Evolutionary conservation across 37 sponge, comb jelly and placozoan genomes (phyloP).

Genomic region (Corticium candelabrum): DNA sequence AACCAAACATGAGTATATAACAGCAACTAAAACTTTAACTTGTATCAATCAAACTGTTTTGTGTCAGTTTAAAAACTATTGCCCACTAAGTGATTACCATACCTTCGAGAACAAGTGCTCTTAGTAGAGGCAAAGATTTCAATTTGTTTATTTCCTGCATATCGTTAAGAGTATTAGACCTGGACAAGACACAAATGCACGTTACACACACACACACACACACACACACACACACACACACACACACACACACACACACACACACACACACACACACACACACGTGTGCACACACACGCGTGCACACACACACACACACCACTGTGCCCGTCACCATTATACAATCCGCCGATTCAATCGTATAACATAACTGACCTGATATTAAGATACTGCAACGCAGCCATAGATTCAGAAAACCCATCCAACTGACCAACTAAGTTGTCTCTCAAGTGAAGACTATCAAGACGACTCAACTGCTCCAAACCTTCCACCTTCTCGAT

Average conservation of each 20-base stretch:
- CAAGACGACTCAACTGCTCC: conserved; percentile 44
- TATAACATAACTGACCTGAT: conserved; percentile 59
- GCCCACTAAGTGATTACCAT: background rate
- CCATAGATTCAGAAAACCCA: conserved; percentile 66
- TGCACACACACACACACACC: background rate
- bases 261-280: too few species aligned
- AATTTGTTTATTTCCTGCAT: conserved; percentile 53
- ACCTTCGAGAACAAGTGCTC: conserved; percentile 49
- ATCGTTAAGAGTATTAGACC: conserved; percentile 50
- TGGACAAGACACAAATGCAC: conserved; percentile 6
- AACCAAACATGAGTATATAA: background rate
- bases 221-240: too few species aligned
- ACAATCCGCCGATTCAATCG: too few species aligned
- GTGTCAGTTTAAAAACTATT: background rate
- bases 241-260: too few species aligned
- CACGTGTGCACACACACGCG: too few species aligned
- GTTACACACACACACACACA: background rate
- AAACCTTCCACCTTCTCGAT: conserved; percentile 56
- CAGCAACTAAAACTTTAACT: too few species aligned
- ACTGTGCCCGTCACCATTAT: too few species aligned
- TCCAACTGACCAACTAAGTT: conserved; percentile 62
- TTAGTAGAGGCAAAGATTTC: conserved; percentile 52
- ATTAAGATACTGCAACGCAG: conserved; percentile 77
- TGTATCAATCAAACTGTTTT: background rate
- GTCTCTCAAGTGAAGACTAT: conserved; percentile 72